Conservation (phyloP, 2,113 vertebrate species). For the Chloebia gouldiae region DNA sequence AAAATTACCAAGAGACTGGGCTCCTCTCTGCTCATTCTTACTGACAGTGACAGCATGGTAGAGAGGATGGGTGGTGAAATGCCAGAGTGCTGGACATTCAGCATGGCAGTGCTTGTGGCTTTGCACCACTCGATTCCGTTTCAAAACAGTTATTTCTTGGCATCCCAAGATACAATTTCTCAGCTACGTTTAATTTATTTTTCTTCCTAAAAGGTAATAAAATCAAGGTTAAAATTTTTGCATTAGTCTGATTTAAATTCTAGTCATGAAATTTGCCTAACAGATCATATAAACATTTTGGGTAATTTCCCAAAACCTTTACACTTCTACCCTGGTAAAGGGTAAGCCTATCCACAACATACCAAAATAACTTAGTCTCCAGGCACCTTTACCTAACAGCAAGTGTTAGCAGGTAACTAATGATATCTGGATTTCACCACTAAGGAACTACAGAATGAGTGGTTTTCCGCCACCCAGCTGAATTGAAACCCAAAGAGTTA, state of each 20-base stretch:
- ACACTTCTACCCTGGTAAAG: fast-evolving
- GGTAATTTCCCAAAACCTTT: neutral
- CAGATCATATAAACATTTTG: neutral
- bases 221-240: neutral
- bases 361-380: neutral
- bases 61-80: neutral
- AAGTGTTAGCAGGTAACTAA: neutral
- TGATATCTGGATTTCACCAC: neutral
- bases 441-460: neutral
- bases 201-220: neutral
- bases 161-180: neutral
- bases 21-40: neutral
- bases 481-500: neutral
- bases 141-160: neutral
- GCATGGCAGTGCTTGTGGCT: neutral
- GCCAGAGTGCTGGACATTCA: neutral
- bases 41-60: fast-evolving
- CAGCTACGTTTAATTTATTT: neutral
- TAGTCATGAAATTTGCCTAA: neutral
- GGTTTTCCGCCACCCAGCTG: neutral
- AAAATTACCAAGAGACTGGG: neutral
- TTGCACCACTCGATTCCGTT: fast-evolving
- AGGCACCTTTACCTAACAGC: neutral
- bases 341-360: neutral
- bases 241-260: neutral